Evolutionary conservation across 2,888 invertebrate species (phyloP).

Genomic region (Metopia argyrocephala): DNA sequence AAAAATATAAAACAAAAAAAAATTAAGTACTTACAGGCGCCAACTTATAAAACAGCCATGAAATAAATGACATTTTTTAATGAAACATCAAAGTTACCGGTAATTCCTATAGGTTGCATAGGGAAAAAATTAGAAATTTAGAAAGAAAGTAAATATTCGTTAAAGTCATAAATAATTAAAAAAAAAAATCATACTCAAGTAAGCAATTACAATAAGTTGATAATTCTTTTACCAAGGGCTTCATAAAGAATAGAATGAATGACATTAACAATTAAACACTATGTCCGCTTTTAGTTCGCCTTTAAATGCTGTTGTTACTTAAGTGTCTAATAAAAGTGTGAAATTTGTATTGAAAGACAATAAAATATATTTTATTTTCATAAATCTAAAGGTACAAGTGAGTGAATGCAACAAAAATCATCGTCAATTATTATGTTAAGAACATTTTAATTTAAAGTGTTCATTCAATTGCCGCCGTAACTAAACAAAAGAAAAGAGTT

Average conservation of each 20-base stretch:
- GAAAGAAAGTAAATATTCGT: too few relatives aligned
- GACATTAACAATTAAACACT: constrained; percentile 22
- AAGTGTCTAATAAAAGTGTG: constrained; percentile 41
- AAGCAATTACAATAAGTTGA: constrained; percentile 36
- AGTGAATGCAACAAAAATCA: not conserved
- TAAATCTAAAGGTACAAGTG: not conserved
- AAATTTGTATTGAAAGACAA: constrained; percentile 34
- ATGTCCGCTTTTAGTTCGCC: constrained; percentile 8
- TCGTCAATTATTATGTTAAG: constrained; percentile 30
- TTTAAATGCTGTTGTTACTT: too few relatives aligned
- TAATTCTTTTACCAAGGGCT: not conserved
- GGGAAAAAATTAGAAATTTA: too few relatives aligned
- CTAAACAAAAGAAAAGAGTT: not conserved
- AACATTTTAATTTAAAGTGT: constrained; percentile 38
- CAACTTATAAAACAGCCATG: constrained; percentile 20
- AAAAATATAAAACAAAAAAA: constrained; percentile 18
- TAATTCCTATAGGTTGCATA: too few relatives aligned
- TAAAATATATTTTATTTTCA: constrained; percentile 10
- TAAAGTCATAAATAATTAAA: constrained; percentile 10
- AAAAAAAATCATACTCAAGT: not conserved
- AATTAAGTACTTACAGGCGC: constrained; percentile 38
- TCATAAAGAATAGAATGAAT: constrained; percentile 31
- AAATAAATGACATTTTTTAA: constrained; percentile 20
- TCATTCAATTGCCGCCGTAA: not conserved
- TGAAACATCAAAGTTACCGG: constrained; percentile 15